Evolutionary conservation across 2,797 vertebrate genomes (phyloP), one percentile per base, ranked within the genome.

Genomic region (Glyptemys insculpta): DNA sequence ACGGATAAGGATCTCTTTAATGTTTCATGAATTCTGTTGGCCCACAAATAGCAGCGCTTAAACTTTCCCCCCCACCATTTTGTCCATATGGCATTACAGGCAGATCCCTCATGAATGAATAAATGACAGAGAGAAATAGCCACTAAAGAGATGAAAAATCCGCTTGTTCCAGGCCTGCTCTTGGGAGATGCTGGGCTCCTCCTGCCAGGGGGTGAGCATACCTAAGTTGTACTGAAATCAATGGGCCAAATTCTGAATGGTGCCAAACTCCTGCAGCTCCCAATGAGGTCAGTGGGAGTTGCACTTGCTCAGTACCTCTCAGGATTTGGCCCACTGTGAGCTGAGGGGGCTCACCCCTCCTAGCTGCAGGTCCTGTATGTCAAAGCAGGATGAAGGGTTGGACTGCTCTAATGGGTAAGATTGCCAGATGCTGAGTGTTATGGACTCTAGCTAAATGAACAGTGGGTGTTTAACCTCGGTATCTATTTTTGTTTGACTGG

Each of bases 211-310:
- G 8, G 8, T 29, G 68, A 5, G 7, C 12, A 5, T 53, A 8
- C 8, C 19, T 25, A n/a, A 21, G 57, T 7, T 0, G 0, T 0
- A 0, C 15, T 87, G 79, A 65, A 37, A 12, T 27, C n/a, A 37
- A 9, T 74, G 72, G 41, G 41, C 44, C 44, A 78, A 78, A 78
- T 49, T 14, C 44, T 29, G 74, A 78, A 49, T 49, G 27, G 7
- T 29, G 72, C 44, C 72, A 47, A 47, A 41, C 41, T 47, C 27
- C 44, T 49, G 27, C 25, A 78, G 41, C 41, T 76, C 74, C 8
- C 23, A 16, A 6, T 29, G 27, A 76, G 25, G 25, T 47, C 27
- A 47, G 14, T 78, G 74, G 25, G 41, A 78, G 41, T 78, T 47
- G 74, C 47, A 18, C 7, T 78, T 29, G 27, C 44, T 78, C 65